A percentile compares a stretch with the other conserved stretches of the same genome.
These are phyloP conservation scores for Ypsolopha scabrella DNA, from an alignment of 2,888 invertebrate genomes.

Conservation along the genomic window DNA sequence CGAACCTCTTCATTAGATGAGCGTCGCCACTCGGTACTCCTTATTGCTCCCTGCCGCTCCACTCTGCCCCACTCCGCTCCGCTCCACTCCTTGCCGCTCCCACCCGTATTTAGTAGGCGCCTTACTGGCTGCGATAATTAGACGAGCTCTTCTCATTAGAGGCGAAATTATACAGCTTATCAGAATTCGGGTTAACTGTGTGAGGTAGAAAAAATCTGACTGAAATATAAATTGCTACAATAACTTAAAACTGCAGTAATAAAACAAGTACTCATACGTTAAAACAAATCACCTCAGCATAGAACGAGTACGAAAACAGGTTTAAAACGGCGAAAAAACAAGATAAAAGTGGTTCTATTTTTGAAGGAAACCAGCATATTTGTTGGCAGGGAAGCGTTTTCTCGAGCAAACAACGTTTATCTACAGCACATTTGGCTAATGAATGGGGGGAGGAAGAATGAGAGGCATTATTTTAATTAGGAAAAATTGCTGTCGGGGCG, in stretches of 20 bases:
- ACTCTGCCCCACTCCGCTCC: constrained; percentile 18
- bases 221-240: constrained; percentile 23
- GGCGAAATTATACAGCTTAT: constrained; percentile 66
- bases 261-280: too few relatives aligned
- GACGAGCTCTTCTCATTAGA: constrained; percentile 65
- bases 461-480: constrained; percentile 66
- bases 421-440: constrained; percentile 63
- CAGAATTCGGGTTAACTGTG: constrained; percentile 62
- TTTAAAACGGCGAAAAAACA: neutral
- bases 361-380: constrained; percentile 44
- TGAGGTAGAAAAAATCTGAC: constrained; percentile 36
- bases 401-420: constrained; percentile 57
- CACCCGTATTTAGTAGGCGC: constrained; percentile 53
- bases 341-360: constrained; percentile 40
- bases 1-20: constrained; percentile 69
- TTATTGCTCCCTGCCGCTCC: constrained; percentile 15
- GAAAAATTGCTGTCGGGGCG: constrained; percentile 31
- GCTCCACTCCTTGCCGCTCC: constrained; percentile 18
- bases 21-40: constrained; percentile 37
- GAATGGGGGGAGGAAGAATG: constrained; percentile 55
- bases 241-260: too few relatives aligned
- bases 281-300: too few relatives aligned
- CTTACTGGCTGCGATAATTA: constrained; percentile 66
- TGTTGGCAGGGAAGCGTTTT: constrained; percentile 43
- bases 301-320: neutral